phyloP scores from a whole-genome alignment of 2,797 vertebrate genomes.

The Neostethus bicornis region DNA sequence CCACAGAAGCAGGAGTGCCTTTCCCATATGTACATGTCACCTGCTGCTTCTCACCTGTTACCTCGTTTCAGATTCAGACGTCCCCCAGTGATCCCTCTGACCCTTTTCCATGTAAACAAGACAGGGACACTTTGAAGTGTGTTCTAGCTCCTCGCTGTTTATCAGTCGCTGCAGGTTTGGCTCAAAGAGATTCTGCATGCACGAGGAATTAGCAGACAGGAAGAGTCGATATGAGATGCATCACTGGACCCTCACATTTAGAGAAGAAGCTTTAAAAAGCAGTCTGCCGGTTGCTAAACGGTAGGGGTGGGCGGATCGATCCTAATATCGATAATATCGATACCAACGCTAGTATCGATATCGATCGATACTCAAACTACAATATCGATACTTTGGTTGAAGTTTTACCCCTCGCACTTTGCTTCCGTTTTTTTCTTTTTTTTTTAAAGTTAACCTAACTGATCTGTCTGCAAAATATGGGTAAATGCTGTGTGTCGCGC shows the following conservation, averaged over 20 bases:
- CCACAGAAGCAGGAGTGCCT: constrained; percentile 36
- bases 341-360: too few species aligned
- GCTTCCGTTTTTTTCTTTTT: too few species aligned
- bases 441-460: too few species aligned
- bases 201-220: constrained; percentile 62
- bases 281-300: too few species aligned
- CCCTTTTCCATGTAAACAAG: constrained; percentile 52
- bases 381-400: too few species aligned
- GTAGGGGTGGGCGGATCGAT: too few species aligned
- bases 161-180: constrained; percentile 56
- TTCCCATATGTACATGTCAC: constrained; percentile 57
- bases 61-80: constrained; percentile 37
- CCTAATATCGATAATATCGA: too few species aligned
- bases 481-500: too few species aligned
- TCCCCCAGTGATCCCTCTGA: constrained; percentile 26
- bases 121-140: constrained; percentile 59
- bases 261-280: constrained; percentile 46
- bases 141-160: constrained; percentile 62
- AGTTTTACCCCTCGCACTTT: too few species aligned
- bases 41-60: constrained; percentile 60
- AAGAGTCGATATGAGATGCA: constrained; percentile 61
- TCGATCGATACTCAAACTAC: too few species aligned
- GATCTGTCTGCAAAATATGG: too few species aligned
- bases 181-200: constrained; percentile 39
- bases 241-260: constrained; percentile 44